Conservation (phyloP, 1,140 invertebrate species). For the Leptinotarsa texana region DNA sequence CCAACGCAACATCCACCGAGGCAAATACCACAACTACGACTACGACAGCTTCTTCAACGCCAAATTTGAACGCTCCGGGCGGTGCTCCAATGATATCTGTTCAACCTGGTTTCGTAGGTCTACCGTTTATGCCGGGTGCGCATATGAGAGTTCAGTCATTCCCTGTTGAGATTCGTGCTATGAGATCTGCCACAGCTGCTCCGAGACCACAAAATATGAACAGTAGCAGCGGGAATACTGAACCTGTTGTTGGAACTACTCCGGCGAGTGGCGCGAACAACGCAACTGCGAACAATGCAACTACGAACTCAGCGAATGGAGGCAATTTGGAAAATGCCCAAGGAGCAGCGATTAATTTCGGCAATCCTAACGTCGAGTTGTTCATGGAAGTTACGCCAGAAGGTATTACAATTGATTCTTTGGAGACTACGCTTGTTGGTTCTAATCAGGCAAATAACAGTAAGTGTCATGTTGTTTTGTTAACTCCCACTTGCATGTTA, state of each 20-base stretch:
- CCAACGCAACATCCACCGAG: constrained; percentile 42
- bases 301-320: neutral
- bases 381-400: constrained; percentile 72
- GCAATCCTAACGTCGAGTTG: constrained; percentile 63
- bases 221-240: neutral
- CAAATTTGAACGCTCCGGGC: constrained; percentile 19
- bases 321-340: constrained; percentile 10
- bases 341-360: constrained; percentile 25
- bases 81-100: constrained; percentile 25
- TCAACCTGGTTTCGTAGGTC: constrained; percentile 33
- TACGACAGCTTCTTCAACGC: constrained; percentile 29
- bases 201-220: constrained; percentile 21
- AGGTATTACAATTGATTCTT: constrained; percentile 63
- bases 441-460: constrained; percentile 45
- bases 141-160: constrained; percentile 48
- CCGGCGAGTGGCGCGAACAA: neutral
- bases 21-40: constrained; percentile 44
- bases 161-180: constrained; percentile 45
- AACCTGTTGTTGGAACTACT: neutral
- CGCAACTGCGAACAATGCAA: neutral
- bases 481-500: constrained; percentile 16
- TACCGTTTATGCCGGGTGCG: constrained; percentile 36
- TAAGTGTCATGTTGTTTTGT: constrained; percentile 35
- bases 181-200: constrained; percentile 15
- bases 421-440: constrained; percentile 44